Base-by-base conservation (phyloP, 1,140 invertebrate species). In the Bombus haemorrhoidalis region DNA sequence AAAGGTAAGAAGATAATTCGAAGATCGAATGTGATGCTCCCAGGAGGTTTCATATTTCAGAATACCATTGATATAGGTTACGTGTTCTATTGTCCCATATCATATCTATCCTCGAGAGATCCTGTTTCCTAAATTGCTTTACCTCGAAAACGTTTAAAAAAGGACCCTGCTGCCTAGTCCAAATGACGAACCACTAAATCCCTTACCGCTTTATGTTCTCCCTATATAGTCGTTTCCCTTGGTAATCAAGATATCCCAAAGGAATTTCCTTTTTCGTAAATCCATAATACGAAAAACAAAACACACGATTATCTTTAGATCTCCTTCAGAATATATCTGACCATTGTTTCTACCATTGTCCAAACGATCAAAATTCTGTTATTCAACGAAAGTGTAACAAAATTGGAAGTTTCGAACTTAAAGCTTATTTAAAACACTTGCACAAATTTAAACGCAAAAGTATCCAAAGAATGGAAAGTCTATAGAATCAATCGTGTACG, bases 231-330 rank as follows among this genome's bases (percentile, higher is more conserved):
- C 8, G n/a, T 47, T 13, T 43, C 28, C 9, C 57, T 12, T 9
- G 53, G 18, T 32, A 64, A 77, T 77, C 75, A 64, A 77, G 57
- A 77, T 62, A 32, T 77, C 57, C 28, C 75, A 78, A 57, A 79
- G 37, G 32, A 85, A 73, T 41, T 41, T 47, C 15, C 41, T 22
- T 18, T 32, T 62, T 28, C 25, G 9, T 15, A 59, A 62, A 62
- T 62, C 13, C 74, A 37, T 53, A 28, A 37, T 10, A 12, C 0
- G 10, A 15, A 28, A 59, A 13, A 39, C 6, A 15, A 22, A n/a
- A 41, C n/a, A 9, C 8, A 8, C 72, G 73, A 75, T 22, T 39
- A 47, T 43, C 69, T 39, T 18, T 39, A 18, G 12, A 73, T 73
- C 37, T 73, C 8, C 41, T 10, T 28, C 1, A 32, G 18, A 32